Percentiles rank a stretch among this genome's conserved stretches.
phyloP scores from a whole-genome alignment of 2,797 vertebrate genomes.

The Poeciliopsis turneri region DNA sequence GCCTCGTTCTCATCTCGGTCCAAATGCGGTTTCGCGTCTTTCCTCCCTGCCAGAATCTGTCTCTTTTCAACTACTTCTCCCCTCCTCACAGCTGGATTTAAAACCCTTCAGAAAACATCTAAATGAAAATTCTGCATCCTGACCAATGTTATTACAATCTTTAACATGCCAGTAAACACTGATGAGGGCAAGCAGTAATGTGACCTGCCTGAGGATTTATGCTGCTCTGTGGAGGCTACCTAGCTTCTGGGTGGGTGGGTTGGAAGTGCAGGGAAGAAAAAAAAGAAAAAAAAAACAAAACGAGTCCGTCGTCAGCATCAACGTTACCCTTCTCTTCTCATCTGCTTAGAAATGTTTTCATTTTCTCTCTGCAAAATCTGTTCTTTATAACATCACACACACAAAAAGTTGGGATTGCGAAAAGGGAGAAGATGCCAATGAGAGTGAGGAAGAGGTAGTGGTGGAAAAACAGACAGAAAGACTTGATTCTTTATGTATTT shows the following conservation, averaged over 20 bases:
- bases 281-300: conserved; percentile 24
- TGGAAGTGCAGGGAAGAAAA: conserved; percentile 28
- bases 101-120: conserved; percentile 65
- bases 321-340: conserved; percentile 78
- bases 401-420: conserved; percentile 61
- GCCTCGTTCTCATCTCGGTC: conserved; percentile 69
- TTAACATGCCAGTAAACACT: conserved; percentile 82
- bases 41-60: conserved; percentile 66
- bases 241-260: conserved; percentile 57
- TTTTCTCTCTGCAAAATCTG: conserved; percentile 97
- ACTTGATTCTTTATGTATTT: conserved; percentile 57
- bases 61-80: conserved; percentile 58
- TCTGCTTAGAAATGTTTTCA: conserved; percentile 88
- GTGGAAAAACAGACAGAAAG: conserved; percentile 55
- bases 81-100: conserved; percentile 57
- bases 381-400: conserved; percentile 89
- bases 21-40: conserved; percentile 72
- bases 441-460: conserved; percentile 60
- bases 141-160: conserved; percentile 83
- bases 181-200: conserved; percentile 81
- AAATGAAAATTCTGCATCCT: conserved; percentile 78
- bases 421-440: conserved; percentile 63
- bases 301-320: conserved; percentile 85
- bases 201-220: conserved; percentile 76
- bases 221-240: conserved; percentile 56